phyloP scores from a whole-genome alignment of 2,888 invertebrate species.

The Megastigmus dorsalis region DNA sequence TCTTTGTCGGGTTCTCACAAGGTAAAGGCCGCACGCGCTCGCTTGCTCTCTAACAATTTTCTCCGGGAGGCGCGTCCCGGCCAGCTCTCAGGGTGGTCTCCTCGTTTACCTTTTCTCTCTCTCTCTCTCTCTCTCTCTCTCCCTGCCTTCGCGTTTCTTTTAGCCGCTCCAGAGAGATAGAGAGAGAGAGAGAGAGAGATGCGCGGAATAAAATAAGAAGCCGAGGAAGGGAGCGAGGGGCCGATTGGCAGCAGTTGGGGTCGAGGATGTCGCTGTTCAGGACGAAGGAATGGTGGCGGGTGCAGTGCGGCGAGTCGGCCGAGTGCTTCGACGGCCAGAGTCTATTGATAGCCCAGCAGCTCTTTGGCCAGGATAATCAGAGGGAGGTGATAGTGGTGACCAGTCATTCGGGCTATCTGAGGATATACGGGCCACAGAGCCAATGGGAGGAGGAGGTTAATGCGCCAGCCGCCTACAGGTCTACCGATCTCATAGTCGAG shows the following conservation, averaged over 20 bases:
- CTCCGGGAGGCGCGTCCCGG: slow-evolving; percentile 37
- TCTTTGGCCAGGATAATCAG: slow-evolving; percentile 59
- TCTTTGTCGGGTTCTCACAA: slow-evolving; percentile 33
- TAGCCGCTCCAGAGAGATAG: neutral
- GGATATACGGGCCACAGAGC: slow-evolving; percentile 82
- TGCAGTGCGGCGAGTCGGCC: slow-evolving; percentile 80
- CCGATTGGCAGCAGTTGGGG: neutral
- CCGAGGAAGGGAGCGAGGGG: neutral
- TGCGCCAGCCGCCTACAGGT: slow-evolving; percentile 73
- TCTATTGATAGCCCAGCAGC: slow-evolving; percentile 61
- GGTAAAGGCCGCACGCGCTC: neutral
- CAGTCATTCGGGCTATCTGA: slow-evolving; percentile 86
- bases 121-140: neutral
- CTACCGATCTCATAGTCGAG: slow-evolving; percentile 86
- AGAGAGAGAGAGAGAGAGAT: neutral
- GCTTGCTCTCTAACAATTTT: slow-evolving; percentile 53
- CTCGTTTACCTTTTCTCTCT: slow-evolving; percentile 22
- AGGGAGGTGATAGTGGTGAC: slow-evolving; percentile 83
- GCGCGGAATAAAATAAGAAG: slow-evolving; percentile 7
- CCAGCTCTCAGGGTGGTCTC: slow-evolving; percentile 49
- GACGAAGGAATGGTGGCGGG: slow-evolving; percentile 91
- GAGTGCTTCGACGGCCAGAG: slow-evolving; percentile 78
- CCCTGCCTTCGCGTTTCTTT: neutral
- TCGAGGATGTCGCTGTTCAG: slow-evolving; percentile 93
- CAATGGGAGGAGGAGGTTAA: slow-evolving; percentile 69